phyloP scores from a whole-genome alignment of 2,797 vertebrate genomes.

The Melanotaenia pygmaea region DNA sequence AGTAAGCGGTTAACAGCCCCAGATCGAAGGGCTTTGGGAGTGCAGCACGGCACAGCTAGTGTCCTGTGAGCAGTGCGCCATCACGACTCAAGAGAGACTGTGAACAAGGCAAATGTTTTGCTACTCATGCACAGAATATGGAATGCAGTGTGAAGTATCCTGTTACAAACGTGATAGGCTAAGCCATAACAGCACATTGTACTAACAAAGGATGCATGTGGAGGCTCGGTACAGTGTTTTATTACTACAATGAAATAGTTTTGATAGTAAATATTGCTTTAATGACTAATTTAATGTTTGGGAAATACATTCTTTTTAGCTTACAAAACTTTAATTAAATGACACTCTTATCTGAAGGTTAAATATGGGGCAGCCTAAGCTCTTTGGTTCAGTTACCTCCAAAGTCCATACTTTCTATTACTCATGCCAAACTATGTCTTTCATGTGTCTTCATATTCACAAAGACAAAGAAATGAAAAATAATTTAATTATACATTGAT shows the following conservation, averaged over 20 bases:
- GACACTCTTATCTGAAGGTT: not conserved
- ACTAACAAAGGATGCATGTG: constrained; percentile 55
- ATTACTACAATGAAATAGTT: constrained; percentile 28
- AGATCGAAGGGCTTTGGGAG: constrained; percentile 43
- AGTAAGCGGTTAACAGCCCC: constrained; percentile 53
- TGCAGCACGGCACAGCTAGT: constrained; percentile 10
- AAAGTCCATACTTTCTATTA: not conserved
- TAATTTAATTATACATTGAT: not conserved
- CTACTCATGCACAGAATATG: constrained; percentile 59
- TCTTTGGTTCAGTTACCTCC: not conserved
- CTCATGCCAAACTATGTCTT: not conserved
- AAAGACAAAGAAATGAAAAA: not conserved
- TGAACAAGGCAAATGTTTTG: constrained; percentile 61
- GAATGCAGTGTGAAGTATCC: constrained; percentile 56
- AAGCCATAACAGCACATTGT: constrained; percentile 53
- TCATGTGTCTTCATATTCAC: not conserved
- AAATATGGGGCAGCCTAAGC: not conserved
- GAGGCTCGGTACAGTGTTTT: constrained; percentile 26
- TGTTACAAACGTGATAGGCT: constrained; percentile 71
- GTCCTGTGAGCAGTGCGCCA: constrained; percentile 45
- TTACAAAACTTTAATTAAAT: not conserved
- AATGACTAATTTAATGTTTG: not conserved
- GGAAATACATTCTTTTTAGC: not conserved
- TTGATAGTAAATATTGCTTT: constrained; percentile 22
- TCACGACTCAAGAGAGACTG: constrained; percentile 58